Base-by-base conservation (phyloP, 2,797 vertebrate genomes). In the Acridotheres tristis region DNA sequence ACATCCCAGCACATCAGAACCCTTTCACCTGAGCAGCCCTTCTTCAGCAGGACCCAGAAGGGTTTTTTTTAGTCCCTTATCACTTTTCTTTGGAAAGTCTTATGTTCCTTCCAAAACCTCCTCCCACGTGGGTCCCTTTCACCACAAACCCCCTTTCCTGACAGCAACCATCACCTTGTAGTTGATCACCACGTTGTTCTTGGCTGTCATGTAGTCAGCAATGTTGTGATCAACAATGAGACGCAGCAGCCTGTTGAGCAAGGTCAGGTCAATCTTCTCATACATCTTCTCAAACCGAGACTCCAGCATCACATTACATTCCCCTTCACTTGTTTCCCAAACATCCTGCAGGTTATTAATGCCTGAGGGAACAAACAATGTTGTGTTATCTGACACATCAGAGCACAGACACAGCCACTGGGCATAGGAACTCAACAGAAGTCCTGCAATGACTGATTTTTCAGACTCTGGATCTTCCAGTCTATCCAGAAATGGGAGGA, bases 271-370 rank as follows among this genome's bases (percentile, higher is more conserved):
- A 29, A 99, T 99, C 98, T 99, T 99, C 97, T 99, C 99, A 10
- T 99, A 99, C 99, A 99, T 99, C 97, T 99, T 99, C 97, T 99
- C 99, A 67, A 99, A 99, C 32, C 99, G 99, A 9, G 99, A 99
- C 84, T 99, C 99, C 90, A 99, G 97, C 99, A 99, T 99, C 91
- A 99, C 99, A 0, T 99, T 99, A 96, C 99, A 99, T 82, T 99
- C 99, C 4, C 99, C 99, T 86, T 99, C 99, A 5, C 98, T 98
- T 0, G 99, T 99, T 97, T 99, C 99, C 99, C 99, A 99, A 76
- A 99, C 99, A 16, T 99, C 99, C 94, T 99, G 99, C 90, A 99
- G 97, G 93, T 99, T 99, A 96, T 99, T 99, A 93, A 99, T 99
- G 80, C 99, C 99, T 99, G 93, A 47, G 34, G 55, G 83, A 59